Base-by-base conservation (phyloP, 2,113 vertebrate species). In the Tachysurus fulvidraco region DNA sequence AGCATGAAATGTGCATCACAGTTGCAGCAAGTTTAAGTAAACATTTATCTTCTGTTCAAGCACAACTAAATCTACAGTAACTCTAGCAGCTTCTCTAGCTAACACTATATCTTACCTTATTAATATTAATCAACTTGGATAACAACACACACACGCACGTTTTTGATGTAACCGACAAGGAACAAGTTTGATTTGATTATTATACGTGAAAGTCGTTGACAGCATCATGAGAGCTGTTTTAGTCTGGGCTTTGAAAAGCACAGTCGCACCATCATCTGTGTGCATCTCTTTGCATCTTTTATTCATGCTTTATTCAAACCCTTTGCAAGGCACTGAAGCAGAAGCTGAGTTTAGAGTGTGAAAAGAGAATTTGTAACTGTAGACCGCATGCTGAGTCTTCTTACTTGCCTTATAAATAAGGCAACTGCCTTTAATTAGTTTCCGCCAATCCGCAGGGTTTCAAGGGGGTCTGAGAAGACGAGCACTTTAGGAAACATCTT, bases 381-480 rank as follows among this genome's bases (percentile, higher is more conserved):
- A 59, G 78, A 55, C 76, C 25, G 8, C 76, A 78, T 78, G 52
- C 76, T 55, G 76, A 41, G 78, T 19, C 52, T 59, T 28, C 28
- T 19, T 17, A 59, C 52, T 80, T 23, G 77, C 54, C 54, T 59
- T 59, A 80, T 80, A 80, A 80, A 80, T 80, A 80, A 57, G 19
- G 78, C 54, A 80, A 80, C 54, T 80, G 78, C 78, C 30, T 80
- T 80, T 80, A 80, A 80, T 80, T 80, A 80, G 78, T 55, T 36
- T 28, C 54, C 0, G 10, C n/a, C 76, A 78, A 30, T 78, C 76
- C 9, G 30, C 54, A 36, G 77, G 46, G 28, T 36, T 80, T 5
- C 14, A 11, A 36, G 10, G 50, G 17, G 28, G 78, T 7, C 78
- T 59, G 54, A 6, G 17, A 79, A 57, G 14, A 57, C 2, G 28